Evolutionary conservation across 2,113 vertebrate species (phyloP).

Genomic region (Deroptyus accipitrinus): DNA sequence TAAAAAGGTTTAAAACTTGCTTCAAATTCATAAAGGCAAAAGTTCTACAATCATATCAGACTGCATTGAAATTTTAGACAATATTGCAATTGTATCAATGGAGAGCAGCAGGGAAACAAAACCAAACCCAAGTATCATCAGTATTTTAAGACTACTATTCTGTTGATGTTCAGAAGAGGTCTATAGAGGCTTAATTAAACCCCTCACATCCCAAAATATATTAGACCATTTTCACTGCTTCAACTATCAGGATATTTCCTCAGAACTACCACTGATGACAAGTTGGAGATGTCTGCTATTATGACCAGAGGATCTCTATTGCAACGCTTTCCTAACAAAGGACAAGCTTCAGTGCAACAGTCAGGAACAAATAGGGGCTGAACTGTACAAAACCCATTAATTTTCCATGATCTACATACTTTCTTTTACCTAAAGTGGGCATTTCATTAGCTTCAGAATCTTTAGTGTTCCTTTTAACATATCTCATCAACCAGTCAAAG

Average conservation of each 20-base stretch:
- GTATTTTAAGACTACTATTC: not conserved
- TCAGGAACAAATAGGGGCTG: not conserved
- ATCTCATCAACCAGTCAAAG: slow-evolving; percentile 98
- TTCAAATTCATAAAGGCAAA: not conserved
- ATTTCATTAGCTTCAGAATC: slow-evolving; percentile 79
- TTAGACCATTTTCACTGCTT: not conserved
- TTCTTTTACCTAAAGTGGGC: slow-evolving; percentile 86
- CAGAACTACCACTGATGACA: not conserved
- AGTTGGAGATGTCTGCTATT: not conserved
- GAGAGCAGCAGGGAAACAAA: not conserved
- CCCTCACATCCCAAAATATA: not conserved
- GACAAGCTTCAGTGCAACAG: not conserved
- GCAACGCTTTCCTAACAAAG: not conserved
- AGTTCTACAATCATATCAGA: not conserved
- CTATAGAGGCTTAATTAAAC: not conserved
- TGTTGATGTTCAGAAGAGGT: not conserved
- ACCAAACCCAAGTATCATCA: not conserved
- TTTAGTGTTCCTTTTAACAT: slow-evolving; percentile 88
- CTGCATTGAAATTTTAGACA: not conserved
- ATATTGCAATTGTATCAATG: not conserved
- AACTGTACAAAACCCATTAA: not conserved
- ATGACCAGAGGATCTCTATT: not conserved
- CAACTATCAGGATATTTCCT: not conserved
- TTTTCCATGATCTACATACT: not conserved
- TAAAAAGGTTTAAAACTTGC: not conserved